Evolutionary conservation across 53 echinoderm and acorn worm species (phyloP).

Genomic region (Antedon mediterranea): DNA sequence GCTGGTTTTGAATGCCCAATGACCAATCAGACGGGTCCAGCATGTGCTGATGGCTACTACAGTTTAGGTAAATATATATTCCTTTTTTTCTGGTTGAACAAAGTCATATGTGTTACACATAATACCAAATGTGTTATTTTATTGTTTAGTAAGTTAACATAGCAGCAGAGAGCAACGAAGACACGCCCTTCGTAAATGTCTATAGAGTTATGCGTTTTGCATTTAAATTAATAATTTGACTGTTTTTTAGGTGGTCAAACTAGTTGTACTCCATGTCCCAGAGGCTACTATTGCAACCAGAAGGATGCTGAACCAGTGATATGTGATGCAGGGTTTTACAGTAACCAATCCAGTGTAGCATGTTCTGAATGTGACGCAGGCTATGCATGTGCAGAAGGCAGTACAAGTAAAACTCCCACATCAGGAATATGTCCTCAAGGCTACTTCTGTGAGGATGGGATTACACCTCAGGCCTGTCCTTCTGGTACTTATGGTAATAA

Average conservation of each 20-base stretch:
- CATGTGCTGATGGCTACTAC: conserved; percentile 61
- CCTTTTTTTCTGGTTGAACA: too few species aligned
- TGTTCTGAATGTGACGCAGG: conserved; percentile 71
- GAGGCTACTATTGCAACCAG: conserved; percentile 75
- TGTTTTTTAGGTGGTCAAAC: conserved; percentile 34
- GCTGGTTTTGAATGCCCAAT: conserved; percentile 62
- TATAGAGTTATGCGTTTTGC: too few species aligned
- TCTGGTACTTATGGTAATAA: conserved; percentile 83
- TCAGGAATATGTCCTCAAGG: conserved; percentile 75
- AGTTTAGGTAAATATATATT: conserved; percentile 43
- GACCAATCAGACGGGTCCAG: conserved; percentile 50
- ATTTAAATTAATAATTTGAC: neutral
- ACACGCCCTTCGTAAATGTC: too few species aligned
- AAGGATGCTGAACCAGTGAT: conserved; percentile 59
- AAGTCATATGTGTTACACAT: too few species aligned
- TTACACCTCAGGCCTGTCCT: conserved; percentile 52
- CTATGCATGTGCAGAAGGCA: conserved; percentile 78
- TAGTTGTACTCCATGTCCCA: conserved; percentile 74
- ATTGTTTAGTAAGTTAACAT: too few species aligned
- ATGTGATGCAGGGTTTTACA: conserved; percentile 77
- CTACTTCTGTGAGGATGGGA: conserved; percentile 85
- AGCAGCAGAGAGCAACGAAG: too few species aligned
- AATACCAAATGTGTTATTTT: too few species aligned
- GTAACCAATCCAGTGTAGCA: conserved; percentile 69
- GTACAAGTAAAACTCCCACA: conserved; percentile 55